Base-by-base conservation (phyloP, 2,888 invertebrate species). In the Lochmaea capreae region DNA sequence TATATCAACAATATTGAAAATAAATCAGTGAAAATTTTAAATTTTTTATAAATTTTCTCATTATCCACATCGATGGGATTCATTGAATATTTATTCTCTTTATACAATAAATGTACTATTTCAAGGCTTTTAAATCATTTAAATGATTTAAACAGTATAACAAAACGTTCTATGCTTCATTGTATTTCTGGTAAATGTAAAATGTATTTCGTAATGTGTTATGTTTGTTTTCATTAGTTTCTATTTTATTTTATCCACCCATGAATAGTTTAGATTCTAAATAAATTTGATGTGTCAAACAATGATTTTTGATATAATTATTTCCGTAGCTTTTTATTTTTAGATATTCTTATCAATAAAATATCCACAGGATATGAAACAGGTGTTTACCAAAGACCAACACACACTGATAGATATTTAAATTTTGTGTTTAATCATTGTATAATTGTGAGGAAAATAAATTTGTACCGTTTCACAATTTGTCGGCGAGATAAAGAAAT, bases 201-300 rank as follows among this genome's bases (percentile, higher is more conserved):
- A 52, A n/a, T 42, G 6, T 54, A 54, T 70, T 70, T 70, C 69
- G 69, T 63, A 70, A 70, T 63, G n/a, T 52, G 52, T 52, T 52
- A 10, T 46, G 42, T 22, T 62, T 69, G 59, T 69, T 69, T 69
- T 22, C 39, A 33, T 68, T 68, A 16, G 14, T 46, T 67, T 43
- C 61, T 59, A 49, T 39, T 18, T 68, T 33, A 33, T 33, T 33
- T 8, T 46, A 46, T 46, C 46, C 46, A 46, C 46, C 46, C 46
- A 12, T 46, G 14, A 46, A 46, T 46, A 46, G 46, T 46, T 14
- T 46, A 46, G 10, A 14, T 46, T 46, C 46, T 46, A 46, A 4
- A 46, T 46, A 46, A 33, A 33, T 33, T 33, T 33, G 33, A 33
- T 33, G 0, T 33, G 33, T 33, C n/a, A n/a, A n/a, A n/a, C 22